Evolutionary conservation across 2,797 vertebrate genomes (phyloP).

Genomic region (Sphaeramia orbicularis): DNA sequence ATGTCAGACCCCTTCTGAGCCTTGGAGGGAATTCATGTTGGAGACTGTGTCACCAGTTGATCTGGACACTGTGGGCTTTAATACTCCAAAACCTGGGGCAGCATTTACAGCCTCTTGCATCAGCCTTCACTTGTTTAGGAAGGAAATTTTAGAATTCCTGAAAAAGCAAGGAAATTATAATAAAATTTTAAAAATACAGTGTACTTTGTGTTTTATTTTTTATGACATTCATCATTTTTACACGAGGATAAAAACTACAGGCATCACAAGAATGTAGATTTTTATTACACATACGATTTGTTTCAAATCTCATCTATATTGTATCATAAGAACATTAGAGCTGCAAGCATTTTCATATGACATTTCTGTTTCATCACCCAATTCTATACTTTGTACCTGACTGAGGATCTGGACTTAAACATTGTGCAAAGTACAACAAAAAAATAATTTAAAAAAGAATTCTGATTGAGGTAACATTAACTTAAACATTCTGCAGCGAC

Average conservation of each 20-base stretch:
- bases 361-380: conserved; percentile 17
- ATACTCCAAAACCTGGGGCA: conserved; percentile 35
- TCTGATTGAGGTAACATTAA: conserved; percentile 10
- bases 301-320: conserved; percentile 49
- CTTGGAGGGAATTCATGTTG: conserved; percentile 24
- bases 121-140: conserved; percentile 61
- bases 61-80: conserved; percentile 42
- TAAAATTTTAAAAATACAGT: conserved; percentile 54
- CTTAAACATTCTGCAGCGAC: not conserved
- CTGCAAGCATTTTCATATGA: conserved; percentile 31
- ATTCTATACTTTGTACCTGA: not conserved
- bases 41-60: conserved; percentile 58
- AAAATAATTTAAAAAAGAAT: not conserved
- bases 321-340: conserved; percentile 38
- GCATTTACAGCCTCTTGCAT: conserved; percentile 50
- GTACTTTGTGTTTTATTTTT: not conserved
- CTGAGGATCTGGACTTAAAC: conserved; percentile 17
- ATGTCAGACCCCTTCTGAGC: conserved; percentile 11
- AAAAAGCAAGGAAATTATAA: conserved; percentile 68
- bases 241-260: conserved; percentile 5
- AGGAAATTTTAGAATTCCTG: conserved; percentile 56
- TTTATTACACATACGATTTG: conserved; percentile 62
- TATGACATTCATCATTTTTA: not conserved
- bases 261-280: conserved; percentile 2
- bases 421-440: conserved; percentile 14